Evolutionary conservation across 2,797 vertebrate species (phyloP), one percentile per base, ranked within the genome.

Genomic region (Arrhamphus sclerolepis): DNA sequence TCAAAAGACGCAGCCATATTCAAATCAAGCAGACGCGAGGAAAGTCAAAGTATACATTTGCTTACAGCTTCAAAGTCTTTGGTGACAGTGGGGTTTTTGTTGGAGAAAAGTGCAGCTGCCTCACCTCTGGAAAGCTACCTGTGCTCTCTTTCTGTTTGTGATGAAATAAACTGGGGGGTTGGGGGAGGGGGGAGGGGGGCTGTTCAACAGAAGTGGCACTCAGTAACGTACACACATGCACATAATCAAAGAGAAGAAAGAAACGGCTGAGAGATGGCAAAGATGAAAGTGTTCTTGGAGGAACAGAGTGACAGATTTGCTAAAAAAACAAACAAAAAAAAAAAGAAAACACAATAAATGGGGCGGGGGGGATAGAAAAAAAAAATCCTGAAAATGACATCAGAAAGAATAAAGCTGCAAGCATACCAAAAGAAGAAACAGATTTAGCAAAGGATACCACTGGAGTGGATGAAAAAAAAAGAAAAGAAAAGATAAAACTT

Each of bases 11-110:
- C 4, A 38, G 43, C 50, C 46, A 55, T 38, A 57, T 43, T 54
- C 46, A 56, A 74, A 50, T 58, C 65, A 85, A 73, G 66, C 18
- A 62, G 24, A 69, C 52, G 21, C 49, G 46, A 41, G 29, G 62
- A 55, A 22, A 57, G 71, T 70, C 4, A 58, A 50, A 51, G 43
- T 44, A 53, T 43, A 65, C 26, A 63, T 72, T n/a, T 78, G 78
- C 78, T 81, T 72, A 71, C 73, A 84, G 78, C 77, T 82, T 83
- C 75, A 85, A 84, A 85, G 78, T 57, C 21, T 71, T 77, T 53
- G 10, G 47, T 61, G 72, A 71, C 75, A 68, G 47, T 67, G 40
- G 14, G 41, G 57, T 54, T 82, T 52, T 14, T 49, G 26, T 43
- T 46, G 51, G 40, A 60, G 34, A 57, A 55, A 31, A 70, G 46